Evolutionary conservation across 2,888 invertebrate species (phyloP).

Genomic region (Meiosimyza platycephala): DNA sequence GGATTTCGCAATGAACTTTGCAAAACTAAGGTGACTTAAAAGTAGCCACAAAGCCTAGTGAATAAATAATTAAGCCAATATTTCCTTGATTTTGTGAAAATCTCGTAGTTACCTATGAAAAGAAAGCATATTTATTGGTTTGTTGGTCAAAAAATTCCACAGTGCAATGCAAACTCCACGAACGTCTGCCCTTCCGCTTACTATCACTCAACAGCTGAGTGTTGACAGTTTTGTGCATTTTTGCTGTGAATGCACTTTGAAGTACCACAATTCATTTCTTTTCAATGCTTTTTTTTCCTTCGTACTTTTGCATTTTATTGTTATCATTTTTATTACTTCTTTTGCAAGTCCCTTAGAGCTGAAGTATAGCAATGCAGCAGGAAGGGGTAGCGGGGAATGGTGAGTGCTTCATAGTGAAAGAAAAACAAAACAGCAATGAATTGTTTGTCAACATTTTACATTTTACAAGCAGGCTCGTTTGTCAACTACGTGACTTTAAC

Average conservation of each 20-base stretch:
- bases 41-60: too few species aligned
- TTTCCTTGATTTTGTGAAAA: too few species aligned
- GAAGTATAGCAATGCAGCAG: background rate
- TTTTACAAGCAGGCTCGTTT: background rate
- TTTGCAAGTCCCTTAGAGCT: background rate
- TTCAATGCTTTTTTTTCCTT: conserved; percentile 22
- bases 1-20: too few species aligned
- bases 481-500: conserved; percentile 26
- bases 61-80: too few species aligned
- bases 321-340: background rate
- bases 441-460: conserved; percentile 12
- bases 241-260: conserved; percentile 39
- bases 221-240: conserved; percentile 24
- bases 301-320: background rate
- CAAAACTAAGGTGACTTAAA: too few species aligned
- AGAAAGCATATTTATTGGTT: too few species aligned
- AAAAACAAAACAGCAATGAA: background rate
- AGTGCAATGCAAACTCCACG: too few species aligned
- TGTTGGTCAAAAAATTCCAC: too few species aligned
- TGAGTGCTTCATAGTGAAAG: background rate
- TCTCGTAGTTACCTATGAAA: too few species aligned
- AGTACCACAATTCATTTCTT: conserved; percentile 27
- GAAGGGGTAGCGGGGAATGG: background rate
- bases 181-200: too few species aligned
- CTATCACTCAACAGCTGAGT: background rate